Percentiles rank a stretch among this genome's conserved stretches.
These are phyloP conservation scores for Bostrychus sinensis DNA, from an alignment of 2,113 vertebrate species.

Conservation along the genomic window DNA sequence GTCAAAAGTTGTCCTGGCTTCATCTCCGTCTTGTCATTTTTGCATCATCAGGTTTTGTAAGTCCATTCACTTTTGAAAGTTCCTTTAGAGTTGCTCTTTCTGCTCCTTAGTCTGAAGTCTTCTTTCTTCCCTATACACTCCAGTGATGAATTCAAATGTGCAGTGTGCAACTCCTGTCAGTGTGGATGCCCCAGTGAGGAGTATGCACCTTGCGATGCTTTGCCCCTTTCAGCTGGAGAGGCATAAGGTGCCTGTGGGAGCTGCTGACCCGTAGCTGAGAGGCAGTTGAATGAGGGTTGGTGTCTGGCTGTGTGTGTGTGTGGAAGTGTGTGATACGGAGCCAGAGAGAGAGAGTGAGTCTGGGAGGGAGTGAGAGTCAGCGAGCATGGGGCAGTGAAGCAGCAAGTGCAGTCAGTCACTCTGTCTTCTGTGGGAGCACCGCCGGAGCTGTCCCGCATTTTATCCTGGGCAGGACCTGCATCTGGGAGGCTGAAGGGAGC, in stretches of 20 bases:
- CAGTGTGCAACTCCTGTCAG: conserved; percentile 20
- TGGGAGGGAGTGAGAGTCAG: conserved; percentile 67
- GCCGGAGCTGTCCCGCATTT: conserved; percentile 72
- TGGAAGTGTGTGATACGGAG: conserved; percentile 42
- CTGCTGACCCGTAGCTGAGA: conserved; percentile 75
- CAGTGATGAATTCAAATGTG: conserved; percentile 47
- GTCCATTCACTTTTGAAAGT: conserved; percentile 59
- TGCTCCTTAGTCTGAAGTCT: conserved; percentile 51
- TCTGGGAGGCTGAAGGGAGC: conserved; percentile 65
- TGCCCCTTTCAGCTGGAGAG: conserved; percentile 67
- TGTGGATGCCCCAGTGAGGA: conserved; percentile 25
- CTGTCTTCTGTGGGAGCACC: conserved; percentile 65
- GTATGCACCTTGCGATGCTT: conserved; percentile 70
- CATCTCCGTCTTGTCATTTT: conserved; percentile 41
- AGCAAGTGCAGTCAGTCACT: conserved; percentile 68
- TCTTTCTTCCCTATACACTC: conserved; percentile 58
- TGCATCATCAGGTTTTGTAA: conserved; percentile 18
- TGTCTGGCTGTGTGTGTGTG: conserved; percentile 59
- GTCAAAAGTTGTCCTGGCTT: conserved; percentile 39
- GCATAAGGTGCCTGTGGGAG: conserved; percentile 73
- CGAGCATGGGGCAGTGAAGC: conserved; percentile 68
- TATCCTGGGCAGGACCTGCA: conserved; percentile 79
- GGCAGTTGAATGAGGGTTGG: conserved; percentile 71
- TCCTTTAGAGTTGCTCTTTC: conserved; percentile 41
- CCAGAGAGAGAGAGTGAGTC: conserved; percentile 50